Base-by-base conservation (phyloP, 2,797 vertebrate species). In the Halcyon badia region DNA sequence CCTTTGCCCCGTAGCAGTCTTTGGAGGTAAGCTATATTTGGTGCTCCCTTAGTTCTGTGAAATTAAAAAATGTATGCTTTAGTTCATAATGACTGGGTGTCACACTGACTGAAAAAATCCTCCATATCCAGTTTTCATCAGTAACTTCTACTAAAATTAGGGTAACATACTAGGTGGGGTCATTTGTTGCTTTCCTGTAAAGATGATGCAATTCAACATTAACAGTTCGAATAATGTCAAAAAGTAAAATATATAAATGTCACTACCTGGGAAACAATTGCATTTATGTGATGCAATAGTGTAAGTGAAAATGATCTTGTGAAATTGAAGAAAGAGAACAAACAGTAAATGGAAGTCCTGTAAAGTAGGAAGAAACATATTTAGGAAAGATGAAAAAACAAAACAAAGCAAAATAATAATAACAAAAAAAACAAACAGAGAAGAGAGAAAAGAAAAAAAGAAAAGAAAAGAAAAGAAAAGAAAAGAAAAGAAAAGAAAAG, bases 101-200 rank as follows among this genome's bases (percentile, higher is more conserved):
- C 44, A 39, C 17, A 61, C 6, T 20, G 7, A 57, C 12, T 35
- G 18, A 28, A 41, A 31, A 44, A 42, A n/a, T 54, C 58, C 49
- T 17, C 2, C 28, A 14, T 14, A 28, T 21, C 20, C 24, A 48
- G 33, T 35, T 79, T 60, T 46, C 21, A 69, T 62, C 21, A 41
- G 30, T 57, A 80, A 17, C 3, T 56, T 46, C 4, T 25, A 51
- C 41, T 46, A 69, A 51, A 51, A 62, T 52, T 52, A 21, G 8
- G 5, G 21, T 48, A 9, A 58, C 0, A 4, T 39, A 62, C 5
- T 39, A 21, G 8, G 4, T 33, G 33, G 9, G 4, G 9, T 52
- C 5, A 62, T 62, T 77, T 8, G 65, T 48, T 4, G 30, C 72
- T 78, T 72, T 66, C 14, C n/a, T 20, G 2, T 83, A 22, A 83